Percentiles rank a stretch among this genome's conserved stretches.
Conservation (phyloP, 2,888 invertebrate species). For the Odontomyia ornata region DNA sequence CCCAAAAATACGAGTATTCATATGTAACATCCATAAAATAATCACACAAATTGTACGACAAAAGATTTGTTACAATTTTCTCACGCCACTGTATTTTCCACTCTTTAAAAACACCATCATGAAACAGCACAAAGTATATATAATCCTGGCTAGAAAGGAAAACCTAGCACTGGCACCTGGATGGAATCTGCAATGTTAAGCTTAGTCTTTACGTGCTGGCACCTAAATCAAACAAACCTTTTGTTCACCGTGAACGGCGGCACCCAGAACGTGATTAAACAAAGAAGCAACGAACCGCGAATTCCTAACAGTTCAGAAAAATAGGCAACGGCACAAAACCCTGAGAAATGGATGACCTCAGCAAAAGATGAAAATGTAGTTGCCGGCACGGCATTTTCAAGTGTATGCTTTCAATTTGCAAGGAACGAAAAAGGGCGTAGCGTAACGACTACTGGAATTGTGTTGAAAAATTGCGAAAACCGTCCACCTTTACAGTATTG, state of each 20-base stretch:
- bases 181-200: background rate
- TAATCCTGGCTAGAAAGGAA: background rate
- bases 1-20: too few species aligned
- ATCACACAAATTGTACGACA: too few species aligned
- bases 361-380: conserved; percentile 38
- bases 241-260: conserved; percentile 6
- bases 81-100: too few species aligned
- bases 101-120: too few species aligned
- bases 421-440: background rate
- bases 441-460: background rate
- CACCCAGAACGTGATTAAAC: conserved; percentile 35
- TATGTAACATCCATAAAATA: too few species aligned
- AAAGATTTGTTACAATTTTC: too few species aligned
- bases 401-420: conserved; percentile 23
- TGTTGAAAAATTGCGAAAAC: conserved; percentile 14
- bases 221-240: conserved; percentile 27
- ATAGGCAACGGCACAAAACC: background rate
- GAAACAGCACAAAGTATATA: too few species aligned
- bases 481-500: too few species aligned
- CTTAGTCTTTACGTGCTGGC: conserved; percentile 27
- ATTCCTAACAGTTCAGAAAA: conserved; percentile 22
- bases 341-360: conserved; percentile 31
- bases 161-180: background rate
- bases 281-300: conserved; percentile 34
- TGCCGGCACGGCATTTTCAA: conserved; percentile 2